These are phyloP conservation scores for Diaphora mendica DNA, from an alignment of 2,888 invertebrate genomes.

Conservation along the genomic window DNA sequence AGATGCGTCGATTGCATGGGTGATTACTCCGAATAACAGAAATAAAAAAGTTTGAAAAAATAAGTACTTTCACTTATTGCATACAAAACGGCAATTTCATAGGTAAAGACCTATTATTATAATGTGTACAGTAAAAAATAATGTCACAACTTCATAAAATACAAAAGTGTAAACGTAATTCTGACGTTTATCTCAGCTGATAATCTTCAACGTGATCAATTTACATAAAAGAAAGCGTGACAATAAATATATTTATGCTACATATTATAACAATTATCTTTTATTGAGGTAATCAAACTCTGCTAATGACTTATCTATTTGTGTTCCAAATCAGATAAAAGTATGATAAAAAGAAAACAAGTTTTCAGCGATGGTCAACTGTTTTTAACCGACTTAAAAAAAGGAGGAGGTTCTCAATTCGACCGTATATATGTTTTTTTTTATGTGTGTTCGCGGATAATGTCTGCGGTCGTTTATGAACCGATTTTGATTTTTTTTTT, in stretches of 20 bases:
- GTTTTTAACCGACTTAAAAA: no score
- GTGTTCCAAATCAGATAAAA: background rate
- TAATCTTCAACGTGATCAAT: background rate
- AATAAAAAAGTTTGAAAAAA: no score
- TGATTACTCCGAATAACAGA: no score
- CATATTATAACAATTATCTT: background rate
- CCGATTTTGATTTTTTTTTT: no score
- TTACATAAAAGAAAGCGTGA: slow-evolving; percentile 16
- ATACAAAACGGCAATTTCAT: no score
- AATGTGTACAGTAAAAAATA: background rate
- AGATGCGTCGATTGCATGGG: no score
- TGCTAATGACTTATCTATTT: background rate
- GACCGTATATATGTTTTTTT: no score
- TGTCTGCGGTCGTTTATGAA: no score
- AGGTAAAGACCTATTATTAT: no score
- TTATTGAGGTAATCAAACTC: background rate
- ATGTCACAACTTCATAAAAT: background rate
- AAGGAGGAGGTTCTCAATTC: no score
- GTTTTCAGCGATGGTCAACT: background rate
- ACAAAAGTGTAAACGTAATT: background rate
- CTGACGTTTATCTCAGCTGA: background rate
- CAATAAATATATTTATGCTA: background rate
- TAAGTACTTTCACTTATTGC: no score
- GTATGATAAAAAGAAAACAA: background rate
- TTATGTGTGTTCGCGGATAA: no score